Percentiles rank a stretch among this genome's conserved stretches.
Evolutionary conservation across 1,140 invertebrate genomes (phyloP).

Genomic region (Andricus grossulariae): DNA sequence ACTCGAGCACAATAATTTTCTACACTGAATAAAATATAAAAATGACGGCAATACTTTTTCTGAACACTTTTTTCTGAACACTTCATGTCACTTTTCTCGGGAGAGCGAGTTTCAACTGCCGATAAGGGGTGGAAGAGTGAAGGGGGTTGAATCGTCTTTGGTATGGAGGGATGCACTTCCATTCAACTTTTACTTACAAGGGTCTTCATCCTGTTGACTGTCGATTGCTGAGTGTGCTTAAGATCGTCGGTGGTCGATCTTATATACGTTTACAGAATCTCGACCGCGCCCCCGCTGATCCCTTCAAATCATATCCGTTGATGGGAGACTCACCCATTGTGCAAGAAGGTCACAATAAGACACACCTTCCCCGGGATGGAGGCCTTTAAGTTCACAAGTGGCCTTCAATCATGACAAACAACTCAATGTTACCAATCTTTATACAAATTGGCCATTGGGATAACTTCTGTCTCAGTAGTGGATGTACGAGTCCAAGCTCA

Average conservation of each 20-base stretch:
- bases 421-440: constrained; percentile 14
- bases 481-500: too few relatives aligned
- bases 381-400: constrained; percentile 46
- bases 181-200: constrained; percentile 69
- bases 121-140: neutral
- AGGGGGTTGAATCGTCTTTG: neutral
- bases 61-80: constrained; percentile 2
- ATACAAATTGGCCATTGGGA: neutral
- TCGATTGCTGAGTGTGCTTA: constrained; percentile 69
- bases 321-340: constrained; percentile 71
- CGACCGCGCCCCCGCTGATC: constrained; percentile 73
- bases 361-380: constrained; percentile 67
- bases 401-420: constrained; percentile 47
- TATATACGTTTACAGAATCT: constrained; percentile 71
- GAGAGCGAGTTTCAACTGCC: neutral
- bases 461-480: too few relatives aligned
- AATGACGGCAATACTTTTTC: neutral
- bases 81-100: constrained; percentile 33
- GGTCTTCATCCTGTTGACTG: constrained; percentile 71
- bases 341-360: constrained; percentile 71
- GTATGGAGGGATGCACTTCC: constrained; percentile 40
- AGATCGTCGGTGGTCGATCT: constrained; percentile 59
- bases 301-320: constrained; percentile 74
- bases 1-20: too few relatives aligned
- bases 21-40: neutral